phyloP scores from a whole-genome alignment of 1,140 invertebrate species.

The Eumeta japonica region DNA sequence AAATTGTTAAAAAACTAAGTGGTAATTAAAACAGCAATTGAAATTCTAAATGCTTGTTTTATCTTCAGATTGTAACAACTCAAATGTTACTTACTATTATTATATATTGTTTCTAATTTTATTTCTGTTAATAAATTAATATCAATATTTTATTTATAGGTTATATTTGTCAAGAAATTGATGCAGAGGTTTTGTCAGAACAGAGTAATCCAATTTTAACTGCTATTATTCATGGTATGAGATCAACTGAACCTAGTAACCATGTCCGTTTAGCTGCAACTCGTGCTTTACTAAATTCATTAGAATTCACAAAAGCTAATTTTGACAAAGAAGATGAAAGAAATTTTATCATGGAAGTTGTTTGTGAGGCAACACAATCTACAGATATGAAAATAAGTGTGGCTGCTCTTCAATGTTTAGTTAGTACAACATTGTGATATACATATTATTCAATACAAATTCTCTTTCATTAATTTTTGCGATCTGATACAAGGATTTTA shows the following conservation, averaged over 20 bases:
- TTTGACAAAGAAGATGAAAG: conserved; percentile 97
- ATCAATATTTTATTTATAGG: conserved; percentile 28
- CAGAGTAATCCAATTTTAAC: conserved; percentile 97
- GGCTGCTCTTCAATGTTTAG: conserved; percentile 94
- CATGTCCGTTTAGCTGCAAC: conserved; percentile 93
- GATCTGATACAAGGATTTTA: no score
- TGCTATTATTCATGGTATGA: conserved; percentile 98
- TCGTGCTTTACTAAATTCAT: conserved; percentile 93
- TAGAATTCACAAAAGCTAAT: conserved; percentile 98
- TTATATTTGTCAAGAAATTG: conserved; percentile 80
- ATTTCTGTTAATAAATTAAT: neutral
- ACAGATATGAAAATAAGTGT: conserved; percentile 88
- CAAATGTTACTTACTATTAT: neutral
- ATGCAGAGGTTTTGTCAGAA: conserved; percentile 85
- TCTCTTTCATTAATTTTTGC: no score
- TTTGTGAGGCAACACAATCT: conserved; percentile 89
- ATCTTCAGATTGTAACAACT: neutral
- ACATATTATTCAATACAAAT: neutral
- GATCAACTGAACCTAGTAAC: conserved; percentile 76
- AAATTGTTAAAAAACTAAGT: no score
- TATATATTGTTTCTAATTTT: neutral
- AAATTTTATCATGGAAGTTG: conserved; percentile 99
- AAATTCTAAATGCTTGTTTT: neutral
- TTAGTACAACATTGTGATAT: no score
- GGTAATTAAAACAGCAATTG: no score